Evolutionary conservation across 2,888 invertebrate genomes (phyloP).

Genomic region (Smittia aterrima): DNA sequence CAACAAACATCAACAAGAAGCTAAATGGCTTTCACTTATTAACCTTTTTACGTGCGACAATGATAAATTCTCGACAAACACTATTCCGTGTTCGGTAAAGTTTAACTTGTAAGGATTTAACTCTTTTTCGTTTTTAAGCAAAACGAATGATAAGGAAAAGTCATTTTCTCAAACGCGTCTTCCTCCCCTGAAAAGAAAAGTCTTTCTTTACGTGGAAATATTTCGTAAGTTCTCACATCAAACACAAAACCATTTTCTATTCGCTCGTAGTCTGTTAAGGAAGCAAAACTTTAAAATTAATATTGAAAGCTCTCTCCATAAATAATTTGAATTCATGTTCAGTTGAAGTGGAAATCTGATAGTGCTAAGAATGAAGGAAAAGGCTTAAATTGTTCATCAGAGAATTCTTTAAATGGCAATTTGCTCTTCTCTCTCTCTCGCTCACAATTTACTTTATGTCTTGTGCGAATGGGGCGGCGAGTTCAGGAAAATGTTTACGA

Average conservation of each 20-base stretch:
- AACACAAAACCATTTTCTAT: too few species aligned
- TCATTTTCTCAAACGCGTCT: neutral
- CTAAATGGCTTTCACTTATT: constrained; percentile 9
- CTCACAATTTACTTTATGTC: neutral
- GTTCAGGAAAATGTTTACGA: neutral
- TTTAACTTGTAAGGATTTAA: neutral
- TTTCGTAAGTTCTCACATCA: too few species aligned
- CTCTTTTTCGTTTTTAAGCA: neutral
- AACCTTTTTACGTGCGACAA: constrained; percentile 15
- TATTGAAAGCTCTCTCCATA: neutral
- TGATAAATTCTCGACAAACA: neutral
- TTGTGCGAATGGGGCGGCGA: neutral
- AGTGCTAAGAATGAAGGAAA: neutral
- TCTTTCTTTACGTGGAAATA: neutral
- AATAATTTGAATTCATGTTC: neutral
- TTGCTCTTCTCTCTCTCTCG: neutral
- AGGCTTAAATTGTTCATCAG: constrained; percentile 8
- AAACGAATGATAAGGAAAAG: neutral
- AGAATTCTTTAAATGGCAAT: constrained; percentile 5
- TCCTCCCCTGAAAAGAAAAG: neutral
- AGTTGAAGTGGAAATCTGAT: neutral
- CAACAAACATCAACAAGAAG: neutral
- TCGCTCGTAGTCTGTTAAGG: neutral
- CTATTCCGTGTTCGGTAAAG: neutral
- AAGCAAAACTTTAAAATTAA: neutral